These are phyloP conservation scores for Poliocrania exsul DNA, from an alignment of 2,797 vertebrate genomes.

Conservation along the genomic window DNA sequence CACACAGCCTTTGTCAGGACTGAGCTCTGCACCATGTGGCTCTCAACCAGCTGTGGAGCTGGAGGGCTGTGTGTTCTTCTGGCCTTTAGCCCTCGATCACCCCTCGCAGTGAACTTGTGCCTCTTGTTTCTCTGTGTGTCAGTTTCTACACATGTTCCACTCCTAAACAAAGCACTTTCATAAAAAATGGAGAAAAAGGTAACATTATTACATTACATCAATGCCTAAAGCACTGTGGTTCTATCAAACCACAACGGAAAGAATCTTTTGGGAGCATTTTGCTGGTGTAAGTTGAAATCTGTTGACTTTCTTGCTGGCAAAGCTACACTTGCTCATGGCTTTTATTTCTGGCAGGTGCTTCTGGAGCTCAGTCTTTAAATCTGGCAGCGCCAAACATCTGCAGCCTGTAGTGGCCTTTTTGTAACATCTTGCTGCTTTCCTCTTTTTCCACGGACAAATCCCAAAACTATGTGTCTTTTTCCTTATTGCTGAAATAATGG, in stretches of 20 bases:
- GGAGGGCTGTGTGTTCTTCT: background rate
- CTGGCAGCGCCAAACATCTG: background rate
- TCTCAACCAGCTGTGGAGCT: background rate
- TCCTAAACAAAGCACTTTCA: background rate
- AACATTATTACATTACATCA: background rate
- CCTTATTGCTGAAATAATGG: conserved; percentile 22
- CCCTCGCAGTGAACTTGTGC: background rate
- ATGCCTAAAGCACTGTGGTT: background rate
- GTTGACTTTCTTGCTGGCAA: background rate
- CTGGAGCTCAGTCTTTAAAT: conserved; percentile 8
- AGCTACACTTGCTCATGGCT: background rate
- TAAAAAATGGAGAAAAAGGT: background rate
- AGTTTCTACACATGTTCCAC: background rate
- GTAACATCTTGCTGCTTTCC: background rate
- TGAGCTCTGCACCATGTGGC: background rate
- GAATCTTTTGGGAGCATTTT: background rate
- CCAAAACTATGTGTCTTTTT: background rate
- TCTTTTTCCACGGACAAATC: conserved; percentile 25
- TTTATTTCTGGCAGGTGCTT: background rate
- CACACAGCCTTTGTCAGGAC: fast-evolving
- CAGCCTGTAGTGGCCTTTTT: background rate
- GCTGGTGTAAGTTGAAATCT: background rate
- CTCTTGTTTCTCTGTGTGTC: background rate
- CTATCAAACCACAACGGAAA: background rate
- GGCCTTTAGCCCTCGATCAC: background rate